Conservation (phyloP, 2,888 invertebrate species). For the Caenorhabditis japonica region DNA sequence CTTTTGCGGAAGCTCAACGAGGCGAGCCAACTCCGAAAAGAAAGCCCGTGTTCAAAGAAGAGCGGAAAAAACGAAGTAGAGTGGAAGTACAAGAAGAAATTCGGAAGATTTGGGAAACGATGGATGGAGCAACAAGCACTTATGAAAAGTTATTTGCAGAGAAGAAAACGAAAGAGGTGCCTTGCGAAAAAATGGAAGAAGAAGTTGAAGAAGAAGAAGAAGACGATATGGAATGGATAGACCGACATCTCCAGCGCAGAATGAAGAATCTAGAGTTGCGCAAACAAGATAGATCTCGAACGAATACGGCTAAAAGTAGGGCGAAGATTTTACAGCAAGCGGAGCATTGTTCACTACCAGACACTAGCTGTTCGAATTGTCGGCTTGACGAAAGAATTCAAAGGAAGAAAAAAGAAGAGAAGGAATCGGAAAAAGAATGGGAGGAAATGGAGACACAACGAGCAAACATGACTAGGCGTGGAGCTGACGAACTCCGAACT, state of each 20-base stretch:
- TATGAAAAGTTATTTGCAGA: no score
- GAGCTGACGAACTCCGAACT: constrained; percentile 10
- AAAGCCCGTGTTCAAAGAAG: constrained; percentile 6
- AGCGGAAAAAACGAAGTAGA: constrained; percentile 4
- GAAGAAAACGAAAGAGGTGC: neutral
- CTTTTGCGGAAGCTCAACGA: neutral
- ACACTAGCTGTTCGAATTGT: neutral
- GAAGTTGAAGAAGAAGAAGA: neutral
- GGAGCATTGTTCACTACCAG: neutral
- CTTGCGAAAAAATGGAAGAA: neutral
- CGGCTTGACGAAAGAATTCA: neutral
- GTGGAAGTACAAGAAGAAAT: constrained; percentile 6
- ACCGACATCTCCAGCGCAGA: neutral
- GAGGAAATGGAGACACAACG: constrained; percentile 13
- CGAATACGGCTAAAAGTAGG: neutral
- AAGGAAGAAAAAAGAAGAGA: neutral
- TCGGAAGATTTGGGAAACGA: constrained; percentile 12
- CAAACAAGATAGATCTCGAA: neutral
- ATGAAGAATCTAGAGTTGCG: neutral
- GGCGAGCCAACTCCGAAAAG: constrained; percentile 34
- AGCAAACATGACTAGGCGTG: constrained; percentile 3
- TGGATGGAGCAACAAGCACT: neutral
- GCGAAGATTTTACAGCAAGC: neutral
- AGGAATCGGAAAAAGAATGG: constrained; percentile 41
- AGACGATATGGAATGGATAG: constrained; percentile 4